Evolutionary conservation across 2,113 vertebrate species (phyloP), one percentile per base, ranked within the genome.

Genomic region (Zingel zingel): DNA sequence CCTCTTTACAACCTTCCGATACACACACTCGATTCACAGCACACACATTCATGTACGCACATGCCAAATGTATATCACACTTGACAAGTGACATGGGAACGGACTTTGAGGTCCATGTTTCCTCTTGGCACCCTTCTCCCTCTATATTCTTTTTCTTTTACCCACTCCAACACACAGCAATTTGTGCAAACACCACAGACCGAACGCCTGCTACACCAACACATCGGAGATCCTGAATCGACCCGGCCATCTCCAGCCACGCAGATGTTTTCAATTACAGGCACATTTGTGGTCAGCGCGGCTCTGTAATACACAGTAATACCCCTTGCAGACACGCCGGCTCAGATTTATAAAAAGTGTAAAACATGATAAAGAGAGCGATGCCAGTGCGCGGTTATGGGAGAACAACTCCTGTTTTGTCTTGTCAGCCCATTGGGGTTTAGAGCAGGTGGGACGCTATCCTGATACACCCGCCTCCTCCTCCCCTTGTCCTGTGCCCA

Each of bases 281-380:
- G 45, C 68, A 30, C 74, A 82, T 84, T 83, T 91, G 88, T 69
- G 91, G 86, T 87, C 82, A 54, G 23, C 33, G 71, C 8, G 25
- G 27, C 59, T 81, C 80, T 77, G 54, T 79, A 84, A 76, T 45
- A 54, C 73, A 54, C 72, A 71, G 64, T 89, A 77, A 91, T 86
- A 77, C 67, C 64, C 79, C 69, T 82, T 45, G 51, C 68, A 81
- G 83, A 87, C 78, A 83, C 58, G 65, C 43, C 50, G 13, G 83
- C 81, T 90, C 86, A 86, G 57, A 84, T 85, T 89, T 74, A 83
- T 89, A 66, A 88, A 81, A 89, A 83, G 81, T 79, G 81, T 88
- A 83, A 83, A 91, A 89, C 58, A 86, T 73, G 83, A 88, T 87
- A 74, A 90, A 90, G 83, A 70, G 76, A 25, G 39, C 48, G 6